These are phyloP conservation scores for Nowickia ferox DNA, from an alignment of 2,888 invertebrate genomes.

Conservation along the genomic window DNA sequence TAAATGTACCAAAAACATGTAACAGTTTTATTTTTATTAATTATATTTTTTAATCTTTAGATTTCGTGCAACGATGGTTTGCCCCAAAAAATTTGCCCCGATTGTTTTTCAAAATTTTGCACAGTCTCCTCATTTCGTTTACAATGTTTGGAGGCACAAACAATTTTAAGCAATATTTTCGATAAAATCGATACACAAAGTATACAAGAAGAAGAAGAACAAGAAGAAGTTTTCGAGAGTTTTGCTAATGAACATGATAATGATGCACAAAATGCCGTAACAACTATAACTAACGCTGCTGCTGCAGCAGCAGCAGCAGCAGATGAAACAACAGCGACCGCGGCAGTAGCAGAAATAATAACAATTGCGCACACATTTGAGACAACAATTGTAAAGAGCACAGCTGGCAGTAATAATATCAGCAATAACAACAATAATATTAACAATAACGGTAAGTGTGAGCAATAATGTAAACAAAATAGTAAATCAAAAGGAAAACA, in stretches of 20 bases:
- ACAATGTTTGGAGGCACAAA: slow-evolving; percentile 79
- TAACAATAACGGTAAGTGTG: slow-evolving; percentile 59
- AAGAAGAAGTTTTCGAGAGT: slow-evolving; percentile 72
- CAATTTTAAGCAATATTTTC: slow-evolving; percentile 78
- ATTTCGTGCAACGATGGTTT: slow-evolving; percentile 79
- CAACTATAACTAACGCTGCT: slow-evolving; percentile 38
- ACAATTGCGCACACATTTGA: slow-evolving; percentile 53
- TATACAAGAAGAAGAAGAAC: slow-evolving; percentile 75
- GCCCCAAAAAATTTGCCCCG: slow-evolving; percentile 80
- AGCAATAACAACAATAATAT: slow-evolving; percentile 27
- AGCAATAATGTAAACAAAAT: slow-evolving; percentile 37
- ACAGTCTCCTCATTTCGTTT: slow-evolving; percentile 77
- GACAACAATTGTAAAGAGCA: slow-evolving; percentile 53
- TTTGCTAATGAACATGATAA: slow-evolving; percentile 68
- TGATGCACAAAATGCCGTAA: slow-evolving; percentile 53
- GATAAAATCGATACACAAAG: slow-evolving; percentile 79
- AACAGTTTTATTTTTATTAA: slow-evolving; percentile 13
- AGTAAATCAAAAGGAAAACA: slow-evolving; percentile 39
- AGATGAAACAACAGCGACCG: neutral
- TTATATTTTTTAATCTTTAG: slow-evolving; percentile 65
- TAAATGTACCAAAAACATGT: neutral
- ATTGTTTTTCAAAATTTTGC: slow-evolving; percentile 80
- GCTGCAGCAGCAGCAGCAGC: slow-evolving; percentile 21
- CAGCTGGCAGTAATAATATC: slow-evolving; percentile 28
- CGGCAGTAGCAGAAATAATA: slow-evolving; percentile 15